phyloP scores from a whole-genome alignment of 2,113 vertebrate species.

The Rhinolophus sinicus region DNA sequence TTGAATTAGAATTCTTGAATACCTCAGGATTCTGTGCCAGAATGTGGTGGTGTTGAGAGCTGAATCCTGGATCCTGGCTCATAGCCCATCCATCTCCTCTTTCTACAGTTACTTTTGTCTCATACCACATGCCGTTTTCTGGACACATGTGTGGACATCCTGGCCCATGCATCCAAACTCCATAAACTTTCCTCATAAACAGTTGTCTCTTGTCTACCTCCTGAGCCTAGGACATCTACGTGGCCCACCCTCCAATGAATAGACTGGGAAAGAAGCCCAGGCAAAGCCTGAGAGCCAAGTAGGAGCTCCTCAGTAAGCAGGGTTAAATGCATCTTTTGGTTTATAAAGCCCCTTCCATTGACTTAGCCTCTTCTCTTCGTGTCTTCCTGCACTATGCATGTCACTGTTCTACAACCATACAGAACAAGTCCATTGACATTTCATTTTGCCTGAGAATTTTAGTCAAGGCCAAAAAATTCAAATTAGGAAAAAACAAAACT shows the following conservation, averaged over 20 bases:
- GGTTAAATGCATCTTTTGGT: background rate
- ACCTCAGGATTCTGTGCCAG: background rate
- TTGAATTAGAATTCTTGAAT: conserved; percentile 33
- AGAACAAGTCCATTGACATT: background rate
- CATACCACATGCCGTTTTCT: background rate
- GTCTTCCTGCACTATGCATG: background rate
- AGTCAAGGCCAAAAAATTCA: background rate
- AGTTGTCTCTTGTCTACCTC: background rate
- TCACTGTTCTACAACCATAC: background rate
- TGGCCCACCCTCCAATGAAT: background rate
- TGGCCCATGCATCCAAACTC: background rate
- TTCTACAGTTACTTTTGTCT: background rate
- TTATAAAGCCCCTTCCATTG: conserved; percentile 9
- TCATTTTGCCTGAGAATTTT: background rate
- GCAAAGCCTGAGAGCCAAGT: background rate
- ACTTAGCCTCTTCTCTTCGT: background rate
- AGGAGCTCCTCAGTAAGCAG: background rate
- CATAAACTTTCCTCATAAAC: background rate
- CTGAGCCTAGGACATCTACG: too few species aligned
- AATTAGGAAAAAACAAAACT: background rate
- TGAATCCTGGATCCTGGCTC: background rate
- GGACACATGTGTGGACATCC: background rate
- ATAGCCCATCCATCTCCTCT: background rate
- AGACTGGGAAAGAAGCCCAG: background rate
- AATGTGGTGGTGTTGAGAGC: background rate